Evolutionary conservation across 2,113 vertebrate species (phyloP).

Genomic region (Dicrurus megarhynchus): DNA sequence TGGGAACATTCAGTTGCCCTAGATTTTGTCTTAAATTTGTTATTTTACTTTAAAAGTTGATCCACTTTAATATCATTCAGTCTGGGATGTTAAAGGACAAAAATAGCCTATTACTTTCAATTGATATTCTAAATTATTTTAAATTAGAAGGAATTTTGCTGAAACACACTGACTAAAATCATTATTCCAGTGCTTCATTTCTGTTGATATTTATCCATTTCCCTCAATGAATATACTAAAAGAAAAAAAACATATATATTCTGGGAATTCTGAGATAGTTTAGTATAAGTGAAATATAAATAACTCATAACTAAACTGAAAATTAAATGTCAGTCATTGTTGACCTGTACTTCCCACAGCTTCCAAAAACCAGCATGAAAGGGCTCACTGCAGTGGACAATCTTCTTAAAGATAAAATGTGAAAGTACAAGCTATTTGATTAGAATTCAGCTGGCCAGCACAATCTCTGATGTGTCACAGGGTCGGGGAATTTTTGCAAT

Average conservation of each 20-base stretch:
- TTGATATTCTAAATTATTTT: not conserved
- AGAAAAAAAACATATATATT: not conserved
- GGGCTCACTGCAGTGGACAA: not conserved
- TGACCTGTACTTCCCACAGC: not conserved
- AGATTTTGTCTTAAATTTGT: conserved; percentile 32
- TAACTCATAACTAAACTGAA: not conserved
- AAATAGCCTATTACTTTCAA: not conserved
- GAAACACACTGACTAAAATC: not conserved
- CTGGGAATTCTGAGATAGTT: not conserved
- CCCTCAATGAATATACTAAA: not conserved
- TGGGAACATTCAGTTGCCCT: conserved; percentile 6
- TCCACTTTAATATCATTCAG: not conserved
- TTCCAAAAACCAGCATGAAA: not conserved
- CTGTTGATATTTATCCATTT: not conserved
- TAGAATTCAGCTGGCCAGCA: not conserved
- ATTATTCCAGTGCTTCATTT: not conserved
- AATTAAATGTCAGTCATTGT: not conserved
- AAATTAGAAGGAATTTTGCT: not conserved
- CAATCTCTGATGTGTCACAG: not conserved
- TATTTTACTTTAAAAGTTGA: conserved; percentile 13
- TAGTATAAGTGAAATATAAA: not conserved
- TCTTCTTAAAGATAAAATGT: not conserved
- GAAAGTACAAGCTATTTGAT: not conserved
- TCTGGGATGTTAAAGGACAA: not conserved
- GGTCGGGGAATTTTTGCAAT: not conserved